Base-by-base conservation (phyloP, 2,797 vertebrate genomes). In the Ceyx erithaca region DNA sequence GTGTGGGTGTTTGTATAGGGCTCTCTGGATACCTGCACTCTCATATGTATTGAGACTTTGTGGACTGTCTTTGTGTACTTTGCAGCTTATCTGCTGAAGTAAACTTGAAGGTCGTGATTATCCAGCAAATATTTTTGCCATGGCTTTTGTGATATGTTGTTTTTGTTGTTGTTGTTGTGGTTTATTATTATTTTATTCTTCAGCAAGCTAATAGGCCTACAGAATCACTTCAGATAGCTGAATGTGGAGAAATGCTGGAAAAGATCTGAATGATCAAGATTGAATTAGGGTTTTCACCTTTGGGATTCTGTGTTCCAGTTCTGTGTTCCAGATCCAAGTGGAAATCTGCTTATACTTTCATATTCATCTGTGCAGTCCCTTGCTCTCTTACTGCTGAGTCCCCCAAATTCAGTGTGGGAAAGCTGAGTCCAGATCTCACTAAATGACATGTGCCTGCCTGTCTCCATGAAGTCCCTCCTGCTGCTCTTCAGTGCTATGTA, bases 1-100 rank as follows among this genome's bases (percentile, higher is more conserved):
- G 17, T 1, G 4, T 0, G 2, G 15, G 3, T 41, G 4, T 41
- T 2, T 54, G 3, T 63, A 0, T 55, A 7, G 57, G 11, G 4
- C 23, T 73, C 28, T 89, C 16, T 43, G 0, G 45, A 7, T 46
- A 20, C 8, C 5, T 46, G 13, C 6, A 7, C 0, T 1, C 3
- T 23, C 1, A 0, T 6, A 4, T 3, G 3, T 54, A 4, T 20
- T 0, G 7, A 80, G 31, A 52, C 30, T 61, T 67, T n/a, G 19
- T 43, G 40, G 31, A 18, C 35, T 79, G 52, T 18, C 76, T 31
- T 46, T 77, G 37, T 17, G 16, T 63, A 43, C 15, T 59, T 31
- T 33, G 21, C 64, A 58, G 45, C 37, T 67, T 55, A 9, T n/a
- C 46, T 64, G 68, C 23, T 52, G 7, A 81, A 41, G 16, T 76